Conservation (phyloP, 2,113 vertebrate genomes). For the Gulo gulo region DNA sequence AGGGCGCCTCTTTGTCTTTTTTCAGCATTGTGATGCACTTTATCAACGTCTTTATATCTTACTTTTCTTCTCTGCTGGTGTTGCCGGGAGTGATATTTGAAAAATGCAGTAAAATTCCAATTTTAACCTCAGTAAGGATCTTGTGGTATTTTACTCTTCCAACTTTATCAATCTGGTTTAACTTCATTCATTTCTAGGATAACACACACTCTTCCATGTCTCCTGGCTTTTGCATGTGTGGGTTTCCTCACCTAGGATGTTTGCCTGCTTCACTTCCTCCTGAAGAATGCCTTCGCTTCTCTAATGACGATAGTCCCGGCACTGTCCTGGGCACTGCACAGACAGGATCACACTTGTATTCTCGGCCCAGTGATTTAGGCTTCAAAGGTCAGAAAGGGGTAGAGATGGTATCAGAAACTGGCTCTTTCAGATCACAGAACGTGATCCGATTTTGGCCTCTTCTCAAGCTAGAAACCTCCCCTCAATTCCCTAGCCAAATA, state of each 20-base stretch:
- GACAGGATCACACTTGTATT: not conserved
- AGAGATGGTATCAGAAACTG: not conserved
- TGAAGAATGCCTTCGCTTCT: not conserved
- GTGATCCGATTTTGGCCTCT: not conserved
- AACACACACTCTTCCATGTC: not conserved
- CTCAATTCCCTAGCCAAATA: not conserved
- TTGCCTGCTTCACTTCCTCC: not conserved
- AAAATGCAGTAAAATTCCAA: constrained; percentile 1
- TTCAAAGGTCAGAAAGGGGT: not conserved
- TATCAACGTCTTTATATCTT: not conserved
- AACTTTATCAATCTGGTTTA: not conserved
- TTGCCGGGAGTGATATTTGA: not conserved
- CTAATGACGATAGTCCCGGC: not conserved
- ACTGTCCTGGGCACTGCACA: no score
- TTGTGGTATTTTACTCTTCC: not conserved
- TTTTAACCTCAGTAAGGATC: not conserved
- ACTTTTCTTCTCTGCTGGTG: not conserved
- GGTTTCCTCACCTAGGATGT: not conserved
- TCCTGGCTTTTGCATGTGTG: not conserved
- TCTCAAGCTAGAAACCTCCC: not conserved
- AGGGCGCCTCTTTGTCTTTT: not conserved
- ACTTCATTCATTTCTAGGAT: not conserved
- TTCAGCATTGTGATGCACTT: not conserved
- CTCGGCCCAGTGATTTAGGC: not conserved
- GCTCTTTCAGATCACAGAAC: not conserved